Evolutionary conservation across 2,113 vertebrate species (phyloP).

Genomic region (Xyrauchen texanus): DNA sequence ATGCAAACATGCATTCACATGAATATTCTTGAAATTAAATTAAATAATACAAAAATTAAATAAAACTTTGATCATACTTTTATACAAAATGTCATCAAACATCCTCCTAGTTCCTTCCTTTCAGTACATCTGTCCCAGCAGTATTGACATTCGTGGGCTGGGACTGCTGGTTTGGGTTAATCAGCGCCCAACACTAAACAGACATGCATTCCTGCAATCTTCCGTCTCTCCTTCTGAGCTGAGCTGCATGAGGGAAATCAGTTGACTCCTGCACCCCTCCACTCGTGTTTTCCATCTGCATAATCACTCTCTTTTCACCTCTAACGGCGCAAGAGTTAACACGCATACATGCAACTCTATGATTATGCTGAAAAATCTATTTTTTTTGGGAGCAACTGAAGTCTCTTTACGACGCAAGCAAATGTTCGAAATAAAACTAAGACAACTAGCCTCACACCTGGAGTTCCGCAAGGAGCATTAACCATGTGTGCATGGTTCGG

Average conservation of each 20-base stretch:
- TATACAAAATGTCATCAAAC: constrained; percentile 2
- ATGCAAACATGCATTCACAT: background rate
- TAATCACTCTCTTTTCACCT: constrained; percentile 30
- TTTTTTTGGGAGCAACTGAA: constrained; percentile 7
- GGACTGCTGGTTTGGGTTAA: constrained; percentile 62
- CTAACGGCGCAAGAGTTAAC: constrained; percentile 22
- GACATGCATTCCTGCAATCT: constrained; percentile 69
- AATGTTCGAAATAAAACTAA: background rate
- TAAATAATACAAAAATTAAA: too few relatives aligned
- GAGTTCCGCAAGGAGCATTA: background rate
- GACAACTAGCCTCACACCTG: background rate
- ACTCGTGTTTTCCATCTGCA: constrained; percentile 55
- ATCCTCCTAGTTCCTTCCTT: background rate
- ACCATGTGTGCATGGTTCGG: background rate
- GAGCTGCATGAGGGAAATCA: constrained; percentile 70
- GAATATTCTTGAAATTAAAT: too few relatives aligned
- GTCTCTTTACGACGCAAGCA: background rate
- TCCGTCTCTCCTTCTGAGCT: constrained; percentile 47
- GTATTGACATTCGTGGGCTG: constrained; percentile 18
- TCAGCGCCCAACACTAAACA: constrained; percentile 68
- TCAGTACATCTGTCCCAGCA: constrained; percentile 6
- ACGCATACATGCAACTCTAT: constrained; percentile 2
- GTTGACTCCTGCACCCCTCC: constrained; percentile 60
- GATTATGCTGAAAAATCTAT: background rate
- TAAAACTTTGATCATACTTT: background rate